Base-by-base conservation (phyloP, 1,140 invertebrate species). In the Drosophila murphyi region DNA sequence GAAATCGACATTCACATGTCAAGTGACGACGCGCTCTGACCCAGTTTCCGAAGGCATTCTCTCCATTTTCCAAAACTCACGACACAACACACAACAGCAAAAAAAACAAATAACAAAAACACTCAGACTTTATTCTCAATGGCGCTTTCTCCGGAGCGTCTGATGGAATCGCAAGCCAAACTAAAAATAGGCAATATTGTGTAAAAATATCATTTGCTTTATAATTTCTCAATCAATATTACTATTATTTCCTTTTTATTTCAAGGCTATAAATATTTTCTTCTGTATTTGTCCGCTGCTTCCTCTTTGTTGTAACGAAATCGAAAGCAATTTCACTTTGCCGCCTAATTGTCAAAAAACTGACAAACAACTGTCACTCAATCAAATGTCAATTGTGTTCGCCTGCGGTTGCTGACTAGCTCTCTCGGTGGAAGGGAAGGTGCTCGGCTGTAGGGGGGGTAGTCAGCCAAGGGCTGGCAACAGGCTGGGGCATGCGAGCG, bases 241-340 rank as follows among this genome's bases (percentile, higher is more conserved):
- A 12, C 5, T 47, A 7, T 20, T 28, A 7, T 28, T 10, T n/a
- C 4, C 2, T 28, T 12, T n/a, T 37, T 45, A 57, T 39, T 67
- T 80, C 72, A 85, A 80, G 72, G 77, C 81, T 47, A 57, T 35
- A 35, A 45, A 34, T 52, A 28, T 29, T 39, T 39, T 57, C 20
- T 29, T 8, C 28, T 3, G 2, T 28, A 50, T 67, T 37, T 31
- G 63, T 43, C 41, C 48, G 41, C 7, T 56, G 31, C 34, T 45
- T 4, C 29, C 61, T 51, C n/a, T 47, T 48, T 32, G 4, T 67
- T 59, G 39, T 47, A 72, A 59, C 68, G 81, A 85, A 85, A 85
- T 86, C 82, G 81, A 85, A 85, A 85, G 78, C 81, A 86, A 85
- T 85, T 85, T 86, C 82, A 74, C 82, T 85, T 78, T 86, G 77